Evolutionary conservation across 2,888 invertebrate species (phyloP).

Genomic region (Cheilosia vulpina): DNA sequence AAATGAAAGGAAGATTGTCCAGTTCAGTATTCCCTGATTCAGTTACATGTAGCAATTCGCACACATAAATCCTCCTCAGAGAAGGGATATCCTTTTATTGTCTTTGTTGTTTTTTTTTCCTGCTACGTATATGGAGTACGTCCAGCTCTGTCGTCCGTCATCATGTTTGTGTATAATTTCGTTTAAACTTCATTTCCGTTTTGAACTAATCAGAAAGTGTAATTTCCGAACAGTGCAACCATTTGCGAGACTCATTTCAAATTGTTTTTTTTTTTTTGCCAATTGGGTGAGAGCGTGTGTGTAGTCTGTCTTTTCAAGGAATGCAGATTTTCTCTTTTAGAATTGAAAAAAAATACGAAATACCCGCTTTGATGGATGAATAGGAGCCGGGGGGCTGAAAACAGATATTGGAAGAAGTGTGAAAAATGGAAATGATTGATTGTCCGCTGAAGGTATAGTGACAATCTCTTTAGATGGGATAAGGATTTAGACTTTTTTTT

Average conservation of each 20-base stretch:
- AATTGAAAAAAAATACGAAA: conserved; percentile 13
- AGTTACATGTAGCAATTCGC: conserved; percentile 43
- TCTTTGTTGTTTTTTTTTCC: conserved; percentile 11
- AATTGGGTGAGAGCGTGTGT: conserved; percentile 9
- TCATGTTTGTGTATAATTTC: conserved; percentile 81
- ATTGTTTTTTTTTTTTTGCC: conserved; percentile 10
- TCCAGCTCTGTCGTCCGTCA: conserved; percentile 47
- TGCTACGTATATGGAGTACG: conserved; percentile 11
- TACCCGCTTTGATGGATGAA: conserved; percentile 27
- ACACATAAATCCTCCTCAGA: conserved; percentile 41
- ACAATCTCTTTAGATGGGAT: no score
- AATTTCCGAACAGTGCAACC: conserved; percentile 82
- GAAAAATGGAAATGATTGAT: conserved; percentile 55
- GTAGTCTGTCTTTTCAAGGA: conserved; percentile 1
- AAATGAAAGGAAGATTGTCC: conserved; percentile 42
- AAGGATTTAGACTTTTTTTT: no score
- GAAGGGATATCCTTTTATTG: conserved; percentile 4
- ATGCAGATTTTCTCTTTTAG: conserved; percentile 12
- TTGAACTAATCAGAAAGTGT: conserved; percentile 84
- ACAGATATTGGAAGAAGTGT: not conserved
- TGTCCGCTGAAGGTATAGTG: conserved; percentile 6
- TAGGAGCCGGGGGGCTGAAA: not conserved
- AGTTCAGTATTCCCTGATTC: conserved; percentile 25
- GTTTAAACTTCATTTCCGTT: conserved; percentile 84
- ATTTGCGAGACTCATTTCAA: conserved; percentile 39